Evolutionary conservation across 2,113 vertebrate species (phyloP).

Genomic region (Galemys pyrenaicus): DNA sequence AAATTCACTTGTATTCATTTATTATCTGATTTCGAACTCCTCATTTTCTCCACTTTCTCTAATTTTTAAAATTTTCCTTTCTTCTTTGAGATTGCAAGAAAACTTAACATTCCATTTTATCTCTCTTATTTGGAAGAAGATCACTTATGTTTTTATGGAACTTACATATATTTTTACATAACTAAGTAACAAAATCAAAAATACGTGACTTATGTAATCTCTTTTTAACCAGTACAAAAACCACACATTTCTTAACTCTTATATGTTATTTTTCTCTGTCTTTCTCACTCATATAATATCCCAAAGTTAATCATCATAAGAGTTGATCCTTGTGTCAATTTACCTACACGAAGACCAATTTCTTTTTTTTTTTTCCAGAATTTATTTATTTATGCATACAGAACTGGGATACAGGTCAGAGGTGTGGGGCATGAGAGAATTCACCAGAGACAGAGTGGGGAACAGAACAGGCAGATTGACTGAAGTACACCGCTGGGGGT

Average conservation of each 20-base stretch:
- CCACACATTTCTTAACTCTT: not conserved
- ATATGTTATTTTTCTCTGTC: not conserved
- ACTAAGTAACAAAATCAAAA: not conserved
- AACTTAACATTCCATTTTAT: not conserved
- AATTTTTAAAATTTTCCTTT: not conserved
- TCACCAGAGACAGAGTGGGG: too few species aligned
- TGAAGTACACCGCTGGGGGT: too few species aligned
- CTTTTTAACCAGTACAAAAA: not conserved
- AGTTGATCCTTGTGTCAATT: conserved; percentile 17
- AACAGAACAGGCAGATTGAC: too few species aligned
- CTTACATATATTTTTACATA: not conserved
- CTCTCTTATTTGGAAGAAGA: not conserved
- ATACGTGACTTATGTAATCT: not conserved
- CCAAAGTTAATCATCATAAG: not conserved
- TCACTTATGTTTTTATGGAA: not conserved
- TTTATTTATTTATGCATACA: too few species aligned
- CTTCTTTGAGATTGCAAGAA: not conserved
- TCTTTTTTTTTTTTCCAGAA: too few species aligned
- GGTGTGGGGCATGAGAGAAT: too few species aligned
- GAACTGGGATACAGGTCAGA: too few species aligned
- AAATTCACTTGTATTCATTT: not conserved
- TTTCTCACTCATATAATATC: not conserved
- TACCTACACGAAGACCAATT: not conserved
- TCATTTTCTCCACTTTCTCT: not conserved
- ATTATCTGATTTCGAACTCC: not conserved